Evolutionary conservation across 2,113 vertebrate species (phyloP), one percentile per base, ranked within the genome.

Genomic region (Ceyx cyanopectus): DNA sequence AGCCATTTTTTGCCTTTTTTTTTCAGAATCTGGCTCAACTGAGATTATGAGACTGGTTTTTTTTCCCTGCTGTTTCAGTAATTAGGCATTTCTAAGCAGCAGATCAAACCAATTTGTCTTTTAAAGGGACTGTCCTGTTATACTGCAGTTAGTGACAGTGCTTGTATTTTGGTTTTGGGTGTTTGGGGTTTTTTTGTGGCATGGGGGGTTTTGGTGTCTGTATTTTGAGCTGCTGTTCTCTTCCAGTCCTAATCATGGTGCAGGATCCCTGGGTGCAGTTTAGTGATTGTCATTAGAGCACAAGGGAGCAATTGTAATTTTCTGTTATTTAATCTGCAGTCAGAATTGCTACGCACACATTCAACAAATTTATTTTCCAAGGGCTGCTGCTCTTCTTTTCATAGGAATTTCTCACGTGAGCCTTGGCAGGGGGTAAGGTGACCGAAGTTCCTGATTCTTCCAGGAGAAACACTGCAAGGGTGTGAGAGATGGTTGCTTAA

Each of bases 331-430:
- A n/a, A 74, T 86, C 92, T 70, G 48, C 69, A 69, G 30, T 37
- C 32, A 7, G 37, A 46, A 56, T 94, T 88, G 67, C 85, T 37
- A 37, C 83, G 37, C 45, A 62, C 4, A 0, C 72, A 6, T 69
- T 77, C 66, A 84, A 5, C 46, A 40, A 26, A 51, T 63, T 92
- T 79, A 24, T 90, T 87, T 91, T 77, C 83, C 80, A 50, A 66
- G 81, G 58, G 56, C 50, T 80, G 3, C 1, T 14, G 7, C 34
- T 66, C 58, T 32, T 62, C 58, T 85, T 74, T 84, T 43, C 45
- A 29, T 0, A 1, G 6, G 27, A 56, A 23, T 92, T 85, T 92
- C 80, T 82, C 81, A 51, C 5, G 2, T 74, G 89, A 89, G 63
- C 74, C 69, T 61, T 65, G 84, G 83, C 60, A 79, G 81, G 70